Evolutionary conservation across 2,797 vertebrate genomes (phyloP), one percentile per base, ranked within the genome.

Genomic region (Enteromius paludinosus): DNA sequence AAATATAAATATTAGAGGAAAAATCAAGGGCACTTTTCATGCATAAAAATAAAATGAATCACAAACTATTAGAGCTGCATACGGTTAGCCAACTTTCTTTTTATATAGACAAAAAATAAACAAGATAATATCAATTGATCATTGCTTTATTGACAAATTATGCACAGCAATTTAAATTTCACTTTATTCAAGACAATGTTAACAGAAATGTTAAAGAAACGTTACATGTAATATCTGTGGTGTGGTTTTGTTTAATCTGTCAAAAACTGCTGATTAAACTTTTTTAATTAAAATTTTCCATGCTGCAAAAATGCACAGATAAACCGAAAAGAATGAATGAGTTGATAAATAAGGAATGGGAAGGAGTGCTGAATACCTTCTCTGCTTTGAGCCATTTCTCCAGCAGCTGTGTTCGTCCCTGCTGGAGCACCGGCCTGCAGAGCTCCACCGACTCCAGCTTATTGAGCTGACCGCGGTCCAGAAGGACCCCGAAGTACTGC

Each of bases 371-470:
- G 35, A 38, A 38, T 38, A 41, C 97, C 96, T 98, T 98, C 88
- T 98, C 97, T 91, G 97, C 97, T 84, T 98, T 98, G 75, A 98
- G 91, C 97, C 97, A 98, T 83, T 98, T 98, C 91, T 98, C 97
- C 90, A 98, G 93, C 18, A 98, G 95, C 68, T 97, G 97, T 82
- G 96, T 97, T 89, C 95, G 96, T 11, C 97, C 97, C 90, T 98
- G 97, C 87, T 97, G 96, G 85, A 98, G 92, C 41, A 98, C 97
- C 0, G 95, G 97, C 66, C 94, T 93, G 91, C 97, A 99, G 65
- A 98, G 95, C 90, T 98, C 97, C 89, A 97, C 90, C 71, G 97
- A 98, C 84, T 98, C 97, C 87, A 96, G 95, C 84, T 96, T 97
- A 91, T 97, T 98, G 80, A 98, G 95, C 89, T 98, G 97, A 43